Conservation (phyloP, 2,113 vertebrate species). For the Acinonyx jubatus region DNA sequence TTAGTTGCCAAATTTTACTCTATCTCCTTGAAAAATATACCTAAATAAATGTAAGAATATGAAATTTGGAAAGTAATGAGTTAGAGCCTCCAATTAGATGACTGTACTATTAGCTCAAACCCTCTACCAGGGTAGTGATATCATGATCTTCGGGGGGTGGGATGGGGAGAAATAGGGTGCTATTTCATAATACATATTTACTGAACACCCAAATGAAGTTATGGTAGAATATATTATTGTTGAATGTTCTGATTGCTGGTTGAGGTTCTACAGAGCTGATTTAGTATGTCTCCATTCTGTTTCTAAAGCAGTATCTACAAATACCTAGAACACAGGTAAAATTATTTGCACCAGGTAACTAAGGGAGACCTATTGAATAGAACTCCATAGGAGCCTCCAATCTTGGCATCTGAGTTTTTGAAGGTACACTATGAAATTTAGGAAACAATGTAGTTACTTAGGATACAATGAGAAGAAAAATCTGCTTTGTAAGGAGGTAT, state of each 20-base stretch:
- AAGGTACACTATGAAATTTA: not conserved
- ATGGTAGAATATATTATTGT: not conserved
- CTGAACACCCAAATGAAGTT: not conserved
- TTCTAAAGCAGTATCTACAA: not conserved
- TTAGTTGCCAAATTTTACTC: not conserved
- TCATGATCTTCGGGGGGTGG: not conserved
- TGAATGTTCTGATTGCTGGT: not conserved
- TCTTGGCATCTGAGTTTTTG: not conserved
- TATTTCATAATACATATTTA: not conserved
- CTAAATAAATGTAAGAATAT: not conserved
- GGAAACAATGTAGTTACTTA: not conserved
- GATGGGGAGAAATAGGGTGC: rapidly evolving
- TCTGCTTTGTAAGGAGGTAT: not conserved
- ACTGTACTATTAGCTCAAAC: not conserved
- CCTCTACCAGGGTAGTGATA: not conserved
- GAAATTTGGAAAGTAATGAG: not conserved
- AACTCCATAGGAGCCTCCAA: not conserved
- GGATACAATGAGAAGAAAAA: not conserved
- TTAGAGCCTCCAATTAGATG: not conserved
- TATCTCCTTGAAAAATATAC: not conserved
- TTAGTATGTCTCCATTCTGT: not conserved
- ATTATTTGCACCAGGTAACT: not conserved
- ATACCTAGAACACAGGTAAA: not conserved
- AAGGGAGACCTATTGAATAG: not conserved
- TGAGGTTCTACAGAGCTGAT: not conserved